Conservation (phyloP, 2,888 invertebrate genomes). For the Cerceris rybyensis region DNA sequence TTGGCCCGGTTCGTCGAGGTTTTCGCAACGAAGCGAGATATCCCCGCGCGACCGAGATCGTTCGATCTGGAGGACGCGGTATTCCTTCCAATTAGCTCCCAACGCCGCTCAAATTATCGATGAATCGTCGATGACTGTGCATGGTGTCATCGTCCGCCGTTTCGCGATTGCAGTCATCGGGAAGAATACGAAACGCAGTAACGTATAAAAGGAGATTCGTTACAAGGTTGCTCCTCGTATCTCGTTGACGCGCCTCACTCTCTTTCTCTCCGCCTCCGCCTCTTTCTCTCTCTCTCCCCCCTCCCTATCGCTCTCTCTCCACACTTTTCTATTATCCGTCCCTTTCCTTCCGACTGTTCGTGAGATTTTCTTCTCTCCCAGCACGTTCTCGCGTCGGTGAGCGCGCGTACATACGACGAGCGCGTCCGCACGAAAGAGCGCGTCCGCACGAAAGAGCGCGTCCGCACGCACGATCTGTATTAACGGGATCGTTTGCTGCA, state of each 20-base stretch:
- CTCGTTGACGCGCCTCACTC: constrained; percentile 6
- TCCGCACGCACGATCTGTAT: constrained; percentile 4
- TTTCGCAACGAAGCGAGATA: too few relatives aligned
- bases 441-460: too few relatives aligned
- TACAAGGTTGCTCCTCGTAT: constrained; percentile 65
- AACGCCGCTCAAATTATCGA: constrained; percentile 29
- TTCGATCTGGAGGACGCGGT: neutral
- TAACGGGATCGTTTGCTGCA: neutral
- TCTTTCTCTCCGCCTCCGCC: neutral
- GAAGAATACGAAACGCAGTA: neutral
- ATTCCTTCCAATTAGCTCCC: neutral
- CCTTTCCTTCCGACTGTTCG: neutral
- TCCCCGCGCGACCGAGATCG: neutral
- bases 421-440: too few relatives aligned
- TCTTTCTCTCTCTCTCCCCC: too few relatives aligned
- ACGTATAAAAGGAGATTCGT: constrained; percentile 64
- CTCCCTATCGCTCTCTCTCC: too few relatives aligned
- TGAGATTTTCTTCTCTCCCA: constrained; percentile 11
- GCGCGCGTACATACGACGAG: too few relatives aligned
- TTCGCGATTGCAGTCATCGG: neutral
- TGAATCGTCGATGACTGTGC: constrained; percentile 8
- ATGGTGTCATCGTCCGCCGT: neutral
- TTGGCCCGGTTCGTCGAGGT: too few relatives aligned
- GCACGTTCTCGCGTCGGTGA: neutral
- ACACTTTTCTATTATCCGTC: neutral